Conservation (phyloP, 2,888 invertebrate genomes). For the Myopa testacea region DNA sequence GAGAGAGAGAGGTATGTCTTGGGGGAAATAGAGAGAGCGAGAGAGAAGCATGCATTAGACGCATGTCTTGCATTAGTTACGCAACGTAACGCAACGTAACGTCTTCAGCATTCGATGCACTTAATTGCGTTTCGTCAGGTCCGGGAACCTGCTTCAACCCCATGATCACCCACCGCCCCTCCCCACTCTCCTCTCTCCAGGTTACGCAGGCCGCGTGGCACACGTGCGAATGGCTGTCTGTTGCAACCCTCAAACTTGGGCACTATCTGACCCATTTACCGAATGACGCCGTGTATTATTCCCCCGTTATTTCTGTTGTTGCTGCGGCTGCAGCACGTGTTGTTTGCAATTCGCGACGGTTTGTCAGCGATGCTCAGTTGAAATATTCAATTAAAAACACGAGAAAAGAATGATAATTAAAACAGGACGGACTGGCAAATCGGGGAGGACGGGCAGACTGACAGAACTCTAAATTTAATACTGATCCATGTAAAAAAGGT, state of each 20-base stretch:
- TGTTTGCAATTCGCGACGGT: conserved; percentile 36
- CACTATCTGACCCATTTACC: too few species aligned
- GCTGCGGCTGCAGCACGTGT: conserved; percentile 44
- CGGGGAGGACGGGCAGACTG: background rate
- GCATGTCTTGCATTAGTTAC: conserved; percentile 11
- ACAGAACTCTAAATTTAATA: background rate
- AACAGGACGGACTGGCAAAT: conserved; percentile 22
- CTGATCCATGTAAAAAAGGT: too few species aligned
- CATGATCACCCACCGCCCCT: background rate
- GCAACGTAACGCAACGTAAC: conserved; percentile 3
- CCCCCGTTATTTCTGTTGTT: background rate
- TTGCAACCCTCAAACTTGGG: background rate
- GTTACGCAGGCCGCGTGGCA: background rate
- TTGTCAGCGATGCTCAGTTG: conserved; percentile 39
- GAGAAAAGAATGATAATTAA: conserved; percentile 39
- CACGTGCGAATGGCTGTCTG: background rate
- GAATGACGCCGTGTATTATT: background rate
- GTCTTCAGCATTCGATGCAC: conserved; percentile 17
- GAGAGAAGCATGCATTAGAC: background rate
- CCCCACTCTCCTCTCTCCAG: background rate
- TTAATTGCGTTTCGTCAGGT: conserved; percentile 25
- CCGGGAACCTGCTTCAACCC: conserved; percentile 2
- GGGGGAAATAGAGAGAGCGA: background rate
- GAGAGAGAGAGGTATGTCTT: background rate
- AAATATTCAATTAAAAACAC: background rate